Base-by-base conservation (phyloP, 2,888 invertebrate genomes). In the Laothoe populi region DNA sequence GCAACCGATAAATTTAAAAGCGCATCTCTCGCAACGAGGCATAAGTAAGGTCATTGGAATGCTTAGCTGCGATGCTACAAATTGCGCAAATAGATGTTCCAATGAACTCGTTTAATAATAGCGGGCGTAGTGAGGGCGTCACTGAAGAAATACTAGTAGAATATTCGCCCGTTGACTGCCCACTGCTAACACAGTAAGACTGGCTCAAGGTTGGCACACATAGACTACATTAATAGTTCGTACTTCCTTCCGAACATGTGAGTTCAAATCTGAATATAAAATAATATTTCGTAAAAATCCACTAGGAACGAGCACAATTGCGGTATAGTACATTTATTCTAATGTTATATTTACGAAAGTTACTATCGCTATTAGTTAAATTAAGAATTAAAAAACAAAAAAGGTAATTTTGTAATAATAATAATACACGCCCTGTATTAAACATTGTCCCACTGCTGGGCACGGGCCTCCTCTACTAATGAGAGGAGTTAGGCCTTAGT, bases 61-160 rank as follows among this genome's bases (percentile, higher is more conserved):
- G 84, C 81, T 85, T 84, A 82, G 86, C 82, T 79, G 84, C 83
- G 84, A 86, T 86, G 86, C 81, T 88, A 86, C 84, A 85, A 88
- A 92, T 92, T 91, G 90, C 92, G 89, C 89, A 90, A 92, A 92
- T 91, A 91, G 92, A 92, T 88, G 90, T 90, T 92, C 92, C 92
- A 92, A 90, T 92, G 92, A 92, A 92, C 91, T 92, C 90, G 86
- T 90, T 90, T 90, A 92, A 88, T 90, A 90, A 90, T 91, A 92
- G 91, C 87, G 72, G 83, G 84, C 87, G 88, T 88, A 87, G 88
- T 82, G 90, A 86, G 82, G 88, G 87, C 87, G 88, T 86, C 85
- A 82, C 83, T 78, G 79, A 81, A 82, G 81, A 76, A 77, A 74
- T 75, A 78, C 75, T 77, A 83, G 80, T 76, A 72, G 77, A 74